phyloP scores from a whole-genome alignment of 2,888 invertebrate genomes.

The Artemia sp. region DNA sequence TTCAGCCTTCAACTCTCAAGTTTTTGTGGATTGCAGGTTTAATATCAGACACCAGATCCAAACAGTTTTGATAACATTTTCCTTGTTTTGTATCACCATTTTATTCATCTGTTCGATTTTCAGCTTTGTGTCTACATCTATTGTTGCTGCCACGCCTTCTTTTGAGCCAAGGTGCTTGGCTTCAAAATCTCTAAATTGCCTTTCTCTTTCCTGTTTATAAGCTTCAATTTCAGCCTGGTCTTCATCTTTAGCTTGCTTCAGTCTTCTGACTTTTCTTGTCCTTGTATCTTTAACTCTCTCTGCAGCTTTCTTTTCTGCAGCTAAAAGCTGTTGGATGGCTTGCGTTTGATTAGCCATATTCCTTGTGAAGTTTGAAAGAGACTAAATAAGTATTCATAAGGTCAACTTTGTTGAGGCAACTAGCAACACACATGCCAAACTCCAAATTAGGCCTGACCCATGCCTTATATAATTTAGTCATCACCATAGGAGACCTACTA shows the following conservation, averaged over 20 bases:
- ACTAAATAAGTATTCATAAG: too few relatives aligned
- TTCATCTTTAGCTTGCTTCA: constrained; percentile 99
- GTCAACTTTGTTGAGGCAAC: too few relatives aligned
- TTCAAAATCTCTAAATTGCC: constrained; percentile 81
- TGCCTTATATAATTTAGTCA: too few relatives aligned
- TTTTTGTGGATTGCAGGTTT: constrained; percentile 84
- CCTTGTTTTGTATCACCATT: constrained; percentile 55
- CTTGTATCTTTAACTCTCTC: constrained; percentile 96
- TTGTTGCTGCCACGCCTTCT: constrained; percentile 80
- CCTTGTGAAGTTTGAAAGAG: constrained; percentile 13
- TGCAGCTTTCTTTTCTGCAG: constrained; percentile 94
- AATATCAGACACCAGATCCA: constrained; percentile 73
- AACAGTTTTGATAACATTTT: constrained; percentile 60
- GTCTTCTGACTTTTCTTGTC: constrained; percentile 87
- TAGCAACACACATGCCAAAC: too few relatives aligned
- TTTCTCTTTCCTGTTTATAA: constrained; percentile 82
- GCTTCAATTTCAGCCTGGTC: constrained; percentile 96
- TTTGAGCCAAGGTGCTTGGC: constrained; percentile 87
- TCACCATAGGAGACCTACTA: too few relatives aligned
- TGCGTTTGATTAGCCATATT: constrained; percentile 93
- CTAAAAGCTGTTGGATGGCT: constrained; percentile 91
- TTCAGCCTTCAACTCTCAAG: constrained; percentile 38
- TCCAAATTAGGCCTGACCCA: too few relatives aligned
- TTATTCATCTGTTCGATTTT: constrained; percentile 76
- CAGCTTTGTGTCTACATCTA: constrained; percentile 66